Conservation (phyloP, 1,140 invertebrate species). For the Euura lappo region DNA sequence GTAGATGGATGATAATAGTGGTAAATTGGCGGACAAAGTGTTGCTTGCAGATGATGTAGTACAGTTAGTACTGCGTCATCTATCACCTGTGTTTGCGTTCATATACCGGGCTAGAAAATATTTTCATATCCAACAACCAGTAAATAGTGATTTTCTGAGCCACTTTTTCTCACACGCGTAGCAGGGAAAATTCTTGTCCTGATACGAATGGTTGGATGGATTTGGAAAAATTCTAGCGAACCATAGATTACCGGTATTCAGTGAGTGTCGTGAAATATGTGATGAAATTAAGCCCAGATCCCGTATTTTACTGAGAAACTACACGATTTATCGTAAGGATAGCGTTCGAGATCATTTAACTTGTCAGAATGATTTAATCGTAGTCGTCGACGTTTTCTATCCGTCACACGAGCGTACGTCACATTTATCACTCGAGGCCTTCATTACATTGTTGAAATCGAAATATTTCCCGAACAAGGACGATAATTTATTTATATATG, state of each 20-base stretch:
- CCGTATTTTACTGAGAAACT: not conserved
- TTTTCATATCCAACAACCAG: not conserved
- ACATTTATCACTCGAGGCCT: no score
- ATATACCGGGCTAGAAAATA: not conserved
- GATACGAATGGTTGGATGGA: no score
- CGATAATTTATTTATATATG: no score
- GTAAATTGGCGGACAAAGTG: slow-evolving; percentile 6
- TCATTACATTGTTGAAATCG: no score
- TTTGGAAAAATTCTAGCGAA: no score
- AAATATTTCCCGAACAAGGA: no score
- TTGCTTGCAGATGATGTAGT: slow-evolving; percentile 1
- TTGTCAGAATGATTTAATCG: not conserved
- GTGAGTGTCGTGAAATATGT: not conserved
- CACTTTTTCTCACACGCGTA: not conserved
- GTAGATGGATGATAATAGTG: slow-evolving; percentile 1
- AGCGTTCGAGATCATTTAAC: not conserved
- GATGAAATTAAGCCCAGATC: not conserved
- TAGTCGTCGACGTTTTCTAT: not conserved
- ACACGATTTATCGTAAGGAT: slow-evolving; percentile 4
- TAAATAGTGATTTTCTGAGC: slow-evolving; percentile 2
- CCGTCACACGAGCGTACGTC: not conserved
- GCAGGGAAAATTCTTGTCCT: no score
- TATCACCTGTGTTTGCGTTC: not conserved
- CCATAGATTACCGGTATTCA: not conserved
- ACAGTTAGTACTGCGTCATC: not conserved